These are phyloP conservation scores for Epicampocera succincta DNA, from an alignment of 2,888 invertebrate genomes.

Conservation along the genomic window DNA sequence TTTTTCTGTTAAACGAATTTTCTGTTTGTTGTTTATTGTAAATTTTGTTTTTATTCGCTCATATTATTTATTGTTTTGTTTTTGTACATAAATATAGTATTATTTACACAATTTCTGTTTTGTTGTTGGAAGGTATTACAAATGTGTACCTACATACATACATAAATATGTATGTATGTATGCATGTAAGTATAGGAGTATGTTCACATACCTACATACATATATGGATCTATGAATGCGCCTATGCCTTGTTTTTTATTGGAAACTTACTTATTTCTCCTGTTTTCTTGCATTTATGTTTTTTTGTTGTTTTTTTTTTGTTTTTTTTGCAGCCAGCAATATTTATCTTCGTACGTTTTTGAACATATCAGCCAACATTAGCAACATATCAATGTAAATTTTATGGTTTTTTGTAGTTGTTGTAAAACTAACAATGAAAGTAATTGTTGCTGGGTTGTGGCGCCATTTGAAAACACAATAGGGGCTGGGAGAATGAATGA, in stretches of 20 bases:
- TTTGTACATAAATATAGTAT: conserved; percentile 27
- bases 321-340: conserved; percentile 33
- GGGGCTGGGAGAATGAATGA: background rate
- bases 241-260: too few relatives aligned
- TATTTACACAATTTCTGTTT: conserved; percentile 41
- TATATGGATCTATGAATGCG: too few relatives aligned
- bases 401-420: conserved; percentile 3
- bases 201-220: too few relatives aligned
- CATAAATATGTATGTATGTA: too few relatives aligned
- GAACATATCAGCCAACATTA: conserved; percentile 43
- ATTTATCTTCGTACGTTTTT: conserved; percentile 48
- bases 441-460: conserved; percentile 20
- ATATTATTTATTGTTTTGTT: conserved; percentile 19
- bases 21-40: conserved; percentile 34
- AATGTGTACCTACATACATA: background rate
- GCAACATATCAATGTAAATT: background rate
- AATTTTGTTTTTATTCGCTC: conserved; percentile 26
- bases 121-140: conserved; percentile 41
- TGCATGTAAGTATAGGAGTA: too few relatives aligned
- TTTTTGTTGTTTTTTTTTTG: conserved; percentile 1
- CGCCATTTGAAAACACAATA: conserved; percentile 9
- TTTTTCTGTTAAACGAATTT: conserved; percentile 20
- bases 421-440: conserved; percentile 9
- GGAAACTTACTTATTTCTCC: too few relatives aligned
- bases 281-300: too few relatives aligned